phyloP scores from a whole-genome alignment of 1,140 invertebrate genomes.

The Dreissena polymorpha region DNA sequence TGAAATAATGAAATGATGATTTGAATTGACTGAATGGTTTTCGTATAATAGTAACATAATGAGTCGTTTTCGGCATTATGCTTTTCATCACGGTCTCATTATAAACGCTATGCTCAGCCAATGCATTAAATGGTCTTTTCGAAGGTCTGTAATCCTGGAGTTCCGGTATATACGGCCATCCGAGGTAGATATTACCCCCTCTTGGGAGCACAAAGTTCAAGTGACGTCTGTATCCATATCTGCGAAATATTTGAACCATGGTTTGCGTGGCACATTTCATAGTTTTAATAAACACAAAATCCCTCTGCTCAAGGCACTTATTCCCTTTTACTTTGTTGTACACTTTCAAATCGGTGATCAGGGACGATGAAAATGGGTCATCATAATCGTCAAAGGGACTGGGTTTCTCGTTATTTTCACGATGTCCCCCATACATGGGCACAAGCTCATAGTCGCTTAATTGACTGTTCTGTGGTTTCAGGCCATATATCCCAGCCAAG shows the following conservation, averaged over 20 bases:
- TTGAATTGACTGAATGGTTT: constrained; percentile 71
- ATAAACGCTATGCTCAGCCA: constrained; percentile 74
- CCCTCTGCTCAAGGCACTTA: constrained; percentile 45
- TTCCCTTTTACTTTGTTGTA: constrained; percentile 2
- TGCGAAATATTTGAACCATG: constrained; percentile 60
- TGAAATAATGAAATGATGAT: constrained; percentile 72
- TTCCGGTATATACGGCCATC: constrained; percentile 68
- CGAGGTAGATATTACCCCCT: constrained; percentile 60
- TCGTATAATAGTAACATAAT: constrained; percentile 72
- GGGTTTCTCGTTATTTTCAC: too few species aligned
- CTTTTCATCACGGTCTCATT: constrained; percentile 65
- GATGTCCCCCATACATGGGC: too few species aligned
- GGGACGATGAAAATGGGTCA: constrained; percentile 23
- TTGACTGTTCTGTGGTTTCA: too few species aligned
- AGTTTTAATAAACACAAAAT: constrained; percentile 69
- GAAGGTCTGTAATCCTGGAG: constrained; percentile 63
- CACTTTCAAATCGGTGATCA: constrained; percentile 4
- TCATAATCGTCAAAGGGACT: neutral
- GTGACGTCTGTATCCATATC: constrained; percentile 63
- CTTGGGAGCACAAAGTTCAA: constrained; percentile 64
- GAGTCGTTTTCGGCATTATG: constrained; percentile 65
- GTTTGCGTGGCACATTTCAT: constrained; percentile 69
- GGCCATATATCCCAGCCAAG: too few species aligned
- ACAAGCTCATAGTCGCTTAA: neutral
- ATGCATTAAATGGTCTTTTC: constrained; percentile 63